Evolutionary conservation across 2,113 vertebrate genomes (phyloP), one percentile per base, ranked within the genome.

Genomic region (Aegithalos caudatus): DNA sequence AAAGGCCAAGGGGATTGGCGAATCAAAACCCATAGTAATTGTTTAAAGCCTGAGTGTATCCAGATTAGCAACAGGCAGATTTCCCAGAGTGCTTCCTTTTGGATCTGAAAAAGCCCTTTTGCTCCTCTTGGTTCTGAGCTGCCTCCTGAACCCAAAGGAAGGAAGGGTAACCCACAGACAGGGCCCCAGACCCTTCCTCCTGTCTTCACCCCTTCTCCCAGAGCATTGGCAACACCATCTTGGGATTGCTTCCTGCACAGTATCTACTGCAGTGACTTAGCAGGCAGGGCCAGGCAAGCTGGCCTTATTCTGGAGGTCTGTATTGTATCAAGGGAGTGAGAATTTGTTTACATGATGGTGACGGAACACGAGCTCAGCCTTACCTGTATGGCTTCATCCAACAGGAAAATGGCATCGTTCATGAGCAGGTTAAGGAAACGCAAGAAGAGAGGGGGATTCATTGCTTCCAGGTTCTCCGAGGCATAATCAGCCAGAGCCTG

Each of bases 361-460:
- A 14, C 8, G 21, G 29, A 28, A 40, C 0, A 0, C 0, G 3
- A 10, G 8, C 10, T 29, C 40, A 56, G 84, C 88, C 91, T 83
- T 94, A 99, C 99, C 99, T 99, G 99, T 98, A 99, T 99, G 79
- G 99, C 99, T 97, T 99, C 99, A 84, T 99, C 99, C 96, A 99
- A 87, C n/a, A 99, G 97, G 94, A 99, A 99, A 81, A 99, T 98
- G 74, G 99, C 99, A 94, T 99, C 99, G 0, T 99, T 99, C 99
- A 99, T 99, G 53, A 99, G 98, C 92, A 99, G 94, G 86, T 99
- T 99, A 47, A 99, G 98, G 96, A 99, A 99, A 92, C 99, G 98
- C 92, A 99, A 94, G 95, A 99, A 99, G 77, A 99, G 98, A 10
- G 99, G 99, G 14, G 99, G 98, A 78, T 98, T 99, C 98, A 99